Percentiles rank a stretch among this genome's conserved stretches.
Conservation (phyloP, 2,113 vertebrate species). For the Malaclemys terrapin region DNA sequence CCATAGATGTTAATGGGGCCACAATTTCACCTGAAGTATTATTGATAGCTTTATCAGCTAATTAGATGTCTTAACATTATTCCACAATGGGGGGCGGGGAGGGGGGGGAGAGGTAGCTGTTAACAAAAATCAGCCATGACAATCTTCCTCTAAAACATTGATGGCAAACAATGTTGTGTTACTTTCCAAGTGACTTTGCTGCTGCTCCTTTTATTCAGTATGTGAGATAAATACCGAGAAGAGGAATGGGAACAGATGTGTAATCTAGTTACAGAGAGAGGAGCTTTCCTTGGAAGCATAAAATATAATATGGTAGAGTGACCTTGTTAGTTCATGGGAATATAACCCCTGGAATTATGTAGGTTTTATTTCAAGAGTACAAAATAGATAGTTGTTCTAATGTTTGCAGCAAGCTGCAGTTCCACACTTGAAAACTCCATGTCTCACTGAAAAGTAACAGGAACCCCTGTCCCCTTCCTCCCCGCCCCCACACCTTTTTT, state of each 20-base stretch:
- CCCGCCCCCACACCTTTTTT: too few species aligned
- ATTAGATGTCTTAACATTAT: accelerated
- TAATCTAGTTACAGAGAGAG: neutral
- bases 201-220: neutral
- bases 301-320: neutral
- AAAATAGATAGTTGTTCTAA: neutral
- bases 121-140: neutral
- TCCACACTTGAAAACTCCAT: neutral
- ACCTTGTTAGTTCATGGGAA: neutral
- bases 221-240: neutral
- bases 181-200: neutral
- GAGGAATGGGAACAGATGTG: neutral
- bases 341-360: neutral
- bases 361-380: neutral
- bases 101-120: neutral
- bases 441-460: neutral
- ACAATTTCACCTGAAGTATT: neutral
- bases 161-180: neutral
- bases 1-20: neutral
- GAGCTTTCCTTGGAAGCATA: neutral
- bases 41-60: neutral
- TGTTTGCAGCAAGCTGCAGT: neutral
- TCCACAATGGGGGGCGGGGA: neutral
- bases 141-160: neutral
- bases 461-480: too few species aligned